Conservation (phyloP, 2,888 invertebrate species). For the Mimachlamys varia region DNA sequence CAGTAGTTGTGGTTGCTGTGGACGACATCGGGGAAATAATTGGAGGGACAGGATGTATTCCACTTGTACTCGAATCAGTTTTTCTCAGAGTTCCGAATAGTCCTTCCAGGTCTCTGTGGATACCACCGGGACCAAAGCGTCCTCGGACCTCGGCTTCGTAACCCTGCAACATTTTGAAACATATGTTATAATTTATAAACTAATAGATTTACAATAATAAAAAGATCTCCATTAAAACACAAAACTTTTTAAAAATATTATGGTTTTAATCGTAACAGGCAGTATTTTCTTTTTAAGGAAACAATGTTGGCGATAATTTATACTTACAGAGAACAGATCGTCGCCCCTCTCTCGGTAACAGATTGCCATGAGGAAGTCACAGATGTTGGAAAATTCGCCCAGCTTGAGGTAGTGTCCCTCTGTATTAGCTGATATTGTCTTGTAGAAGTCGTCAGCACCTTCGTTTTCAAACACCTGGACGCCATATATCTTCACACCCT, state of each 20-base stretch:
- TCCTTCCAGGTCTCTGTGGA: slow-evolving; percentile 67
- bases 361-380: slow-evolving; percentile 78
- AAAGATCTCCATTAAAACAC: too few species aligned
- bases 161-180: slow-evolving; percentile 54
- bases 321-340: slow-evolving; percentile 68
- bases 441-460: slow-evolving; percentile 66
- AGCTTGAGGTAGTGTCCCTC: slow-evolving; percentile 73
- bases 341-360: slow-evolving; percentile 75
- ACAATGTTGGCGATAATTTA: too few species aligned
- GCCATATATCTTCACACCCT: slow-evolving; percentile 74
- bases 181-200: too few species aligned
- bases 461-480: slow-evolving; percentile 68
- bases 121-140: slow-evolving; percentile 53
- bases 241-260: too few species aligned
- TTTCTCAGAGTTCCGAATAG: slow-evolving; percentile 63
- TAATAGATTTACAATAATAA: too few species aligned
- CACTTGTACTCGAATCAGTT: slow-evolving; percentile 40
- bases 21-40: background rate
- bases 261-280: too few species aligned
- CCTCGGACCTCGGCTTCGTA: slow-evolving; percentile 69
- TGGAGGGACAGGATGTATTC: background rate
- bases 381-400: slow-evolving; percentile 70
- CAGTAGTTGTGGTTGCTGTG: background rate
- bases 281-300: too few species aligned
- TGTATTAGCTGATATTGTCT: slow-evolving; percentile 65